Conservation (phyloP, 2,888 invertebrate species). For the Bimastos eiseni region DNA sequence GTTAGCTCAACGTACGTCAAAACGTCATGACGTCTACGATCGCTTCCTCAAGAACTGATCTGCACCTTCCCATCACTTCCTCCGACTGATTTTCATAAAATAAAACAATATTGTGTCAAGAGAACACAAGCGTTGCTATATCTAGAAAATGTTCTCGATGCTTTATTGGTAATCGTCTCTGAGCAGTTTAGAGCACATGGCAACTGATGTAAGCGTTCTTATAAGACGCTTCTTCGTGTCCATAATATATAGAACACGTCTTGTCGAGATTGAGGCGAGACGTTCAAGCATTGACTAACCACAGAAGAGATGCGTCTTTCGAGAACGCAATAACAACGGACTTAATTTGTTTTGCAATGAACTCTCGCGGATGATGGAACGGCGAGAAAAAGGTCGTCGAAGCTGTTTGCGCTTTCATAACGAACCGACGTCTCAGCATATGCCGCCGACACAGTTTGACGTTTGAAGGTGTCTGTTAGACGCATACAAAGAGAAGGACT, state of each 20-base stretch:
- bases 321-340: background rate
- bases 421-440: background rate
- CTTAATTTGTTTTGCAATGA: conserved; percentile 6
- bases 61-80: background rate
- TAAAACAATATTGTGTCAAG: background rate
- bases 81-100: background rate
- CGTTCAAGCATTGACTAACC: background rate
- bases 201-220: background rate
- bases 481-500: background rate
- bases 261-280: background rate
- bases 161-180: background rate
- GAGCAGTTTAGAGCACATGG: background rate
- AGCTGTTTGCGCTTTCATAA: background rate
- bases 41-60: background rate
- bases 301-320: background rate
- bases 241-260: background rate
- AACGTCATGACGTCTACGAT: background rate
- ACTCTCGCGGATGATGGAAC: background rate
- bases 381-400: background rate
- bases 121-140: background rate
- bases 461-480: background rate
- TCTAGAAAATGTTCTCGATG: background rate
- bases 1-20: background rate
- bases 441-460: background rate
- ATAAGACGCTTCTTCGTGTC: no score